These are phyloP conservation scores for Burhinus oedicnemus DNA, from an alignment of 2,113 vertebrate species.

Conservation along the genomic window DNA sequence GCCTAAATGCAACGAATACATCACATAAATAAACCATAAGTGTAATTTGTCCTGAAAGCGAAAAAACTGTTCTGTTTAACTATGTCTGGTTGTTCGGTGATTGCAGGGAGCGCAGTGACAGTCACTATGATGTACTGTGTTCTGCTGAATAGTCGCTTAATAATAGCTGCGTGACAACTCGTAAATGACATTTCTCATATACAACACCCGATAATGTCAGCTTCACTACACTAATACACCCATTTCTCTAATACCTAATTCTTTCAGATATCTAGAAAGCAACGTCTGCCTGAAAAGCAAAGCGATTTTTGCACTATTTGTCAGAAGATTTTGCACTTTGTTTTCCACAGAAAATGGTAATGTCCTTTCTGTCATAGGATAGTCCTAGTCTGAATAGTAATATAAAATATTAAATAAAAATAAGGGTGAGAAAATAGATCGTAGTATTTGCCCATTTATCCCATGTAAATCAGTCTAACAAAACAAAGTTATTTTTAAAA, in stretches of 20 bases:
- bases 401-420: background rate
- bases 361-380: background rate
- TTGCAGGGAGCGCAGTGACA: background rate
- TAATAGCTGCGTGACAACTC: constrained; percentile 16
- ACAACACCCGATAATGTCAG: background rate
- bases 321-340: background rate
- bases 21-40: background rate
- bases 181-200: constrained; percentile 2
- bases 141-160: constrained; percentile 3
- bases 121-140: background rate
- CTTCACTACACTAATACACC: background rate
- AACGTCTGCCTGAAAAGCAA: background rate
- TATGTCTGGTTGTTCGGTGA: background rate
- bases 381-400: background rate
- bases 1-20: background rate
- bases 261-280: background rate
- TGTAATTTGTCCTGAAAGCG: background rate
- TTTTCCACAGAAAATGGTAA: background rate
- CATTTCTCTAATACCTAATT: background rate
- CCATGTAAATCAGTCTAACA: background rate
- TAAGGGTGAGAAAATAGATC: background rate
- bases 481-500: background rate
- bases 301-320: background rate
- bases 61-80: constrained; percentile 2
- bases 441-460: background rate